Evolutionary conservation across 2,888 invertebrate genomes (phyloP).

Genomic region (Autographa pulchrina): DNA sequence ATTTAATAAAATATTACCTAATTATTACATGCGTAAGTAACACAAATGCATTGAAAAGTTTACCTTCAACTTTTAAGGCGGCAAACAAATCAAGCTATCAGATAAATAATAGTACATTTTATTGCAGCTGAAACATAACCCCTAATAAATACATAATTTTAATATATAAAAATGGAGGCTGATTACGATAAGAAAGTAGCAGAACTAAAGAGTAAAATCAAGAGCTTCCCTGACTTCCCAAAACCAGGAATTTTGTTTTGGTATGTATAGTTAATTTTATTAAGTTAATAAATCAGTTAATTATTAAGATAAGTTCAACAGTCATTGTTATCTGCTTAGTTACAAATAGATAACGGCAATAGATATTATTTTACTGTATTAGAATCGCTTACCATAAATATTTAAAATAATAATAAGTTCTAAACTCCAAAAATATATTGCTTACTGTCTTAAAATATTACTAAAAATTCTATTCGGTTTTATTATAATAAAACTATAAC

Average conservation of each 20-base stretch:
- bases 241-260: constrained; percentile 95
- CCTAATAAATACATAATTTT: neutral
- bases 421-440: no score
- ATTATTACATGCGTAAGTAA: neutral
- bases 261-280: constrained; percentile 88
- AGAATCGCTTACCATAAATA: no score
- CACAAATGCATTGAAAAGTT: neutral
- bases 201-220: constrained; percentile 91
- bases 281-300: neutral
- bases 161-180: constrained; percentile 65
- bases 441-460: no score
- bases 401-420: no score
- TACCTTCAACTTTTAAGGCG: neutral
- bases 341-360: neutral
- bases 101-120: constrained; percentile 16
- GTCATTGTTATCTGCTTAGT: neutral
- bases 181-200: constrained; percentile 86
- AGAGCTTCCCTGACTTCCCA: constrained; percentile 94
- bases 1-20: neutral
- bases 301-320: neutral
- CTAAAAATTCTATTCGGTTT: no score
- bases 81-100: neutral
- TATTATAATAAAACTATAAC: no score
- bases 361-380: no score
- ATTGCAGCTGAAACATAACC: constrained; percentile 28